Base-by-base conservation (phyloP, 2,113 vertebrate genomes). In the Verasper variegatus region DNA sequence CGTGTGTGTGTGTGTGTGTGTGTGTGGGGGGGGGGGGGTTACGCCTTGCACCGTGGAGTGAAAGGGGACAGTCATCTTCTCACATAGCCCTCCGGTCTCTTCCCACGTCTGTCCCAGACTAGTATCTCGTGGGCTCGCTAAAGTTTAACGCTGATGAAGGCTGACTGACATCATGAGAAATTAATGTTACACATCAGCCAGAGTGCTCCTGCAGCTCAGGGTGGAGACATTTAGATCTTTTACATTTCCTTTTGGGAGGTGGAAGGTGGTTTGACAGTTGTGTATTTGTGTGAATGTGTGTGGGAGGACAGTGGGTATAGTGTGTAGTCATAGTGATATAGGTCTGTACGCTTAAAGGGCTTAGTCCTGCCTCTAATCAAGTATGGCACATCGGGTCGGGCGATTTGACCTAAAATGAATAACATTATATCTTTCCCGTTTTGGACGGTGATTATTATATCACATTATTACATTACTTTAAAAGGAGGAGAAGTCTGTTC, bases 161-260 rank as follows among this genome's bases (percentile, higher is more conserved):
- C 82, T 81, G 91, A 92, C 92, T 90, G 86, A 92, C 90, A 93
- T 93, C 91, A 93, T 91, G 92, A 92, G 85, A 92, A 92, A 91
- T 92, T 89, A 90, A 91, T 86, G 88, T 90, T 92, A 86, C 82
- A 83, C 75, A 80, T 91, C 75, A 88, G 76, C 68, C 51, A 37
- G 67, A 86, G 79, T 89, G 74, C 81, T 88, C 59, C 71, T 61
- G 52, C 47, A 65, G 74, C 74, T 49, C 78, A 54, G 27, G 45
- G 65, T 68, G 55, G 69, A 76, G 75, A 70, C 47, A 76, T 84
- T 73, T 76, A 74, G 83, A 85, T 81, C 57, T 77, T 79, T 91
- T 72, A 76, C 54, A 35, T 77, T 52, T 75, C 66, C 58, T 76
- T 73, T 68, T 61, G 66, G 58, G 35, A 54, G 61, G 60, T 27